These are phyloP conservation scores for Muscidifurax raptorellus DNA, from an alignment of 1,140 invertebrate species.

Conservation along the genomic window DNA sequence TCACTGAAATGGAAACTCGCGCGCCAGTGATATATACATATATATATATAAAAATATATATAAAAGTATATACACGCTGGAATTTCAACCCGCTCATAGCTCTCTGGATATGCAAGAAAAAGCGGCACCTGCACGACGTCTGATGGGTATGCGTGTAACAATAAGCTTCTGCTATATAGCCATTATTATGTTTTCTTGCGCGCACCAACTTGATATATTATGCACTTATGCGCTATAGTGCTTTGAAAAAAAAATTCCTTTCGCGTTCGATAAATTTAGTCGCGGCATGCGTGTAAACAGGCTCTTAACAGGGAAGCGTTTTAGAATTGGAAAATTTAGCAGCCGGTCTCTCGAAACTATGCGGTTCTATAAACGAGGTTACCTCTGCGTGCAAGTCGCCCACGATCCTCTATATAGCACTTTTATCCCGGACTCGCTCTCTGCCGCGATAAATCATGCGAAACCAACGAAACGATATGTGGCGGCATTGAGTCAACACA, in stretches of 20 bases:
- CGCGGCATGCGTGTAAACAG: conserved; percentile 5
- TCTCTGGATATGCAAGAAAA: background rate
- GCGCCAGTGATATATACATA: background rate
- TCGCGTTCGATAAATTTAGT: conserved; percentile 30
- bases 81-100: background rate
- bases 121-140: conserved; percentile 30
- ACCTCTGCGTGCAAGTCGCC: conserved; percentile 14
- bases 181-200: background rate
- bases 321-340: conserved; percentile 24
- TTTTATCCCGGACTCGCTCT: conserved; percentile 9
- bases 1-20: conserved; percentile 9
- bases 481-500: conserved; percentile 12
- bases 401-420: background rate
- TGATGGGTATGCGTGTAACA: background rate
- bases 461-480: conserved; percentile 9
- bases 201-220: background rate
- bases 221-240: conserved; percentile 7
- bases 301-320: conserved; percentile 15
- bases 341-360: background rate
- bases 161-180: background rate
- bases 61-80: background rate
- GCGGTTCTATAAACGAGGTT: conserved; percentile 32
- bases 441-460: conserved; percentile 40
- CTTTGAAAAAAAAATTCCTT: background rate
- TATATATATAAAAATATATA: too few relatives aligned